Evolutionary conservation across 2,797 vertebrate genomes (phyloP).

Genomic region (Neosalanx taihuensis): DNA sequence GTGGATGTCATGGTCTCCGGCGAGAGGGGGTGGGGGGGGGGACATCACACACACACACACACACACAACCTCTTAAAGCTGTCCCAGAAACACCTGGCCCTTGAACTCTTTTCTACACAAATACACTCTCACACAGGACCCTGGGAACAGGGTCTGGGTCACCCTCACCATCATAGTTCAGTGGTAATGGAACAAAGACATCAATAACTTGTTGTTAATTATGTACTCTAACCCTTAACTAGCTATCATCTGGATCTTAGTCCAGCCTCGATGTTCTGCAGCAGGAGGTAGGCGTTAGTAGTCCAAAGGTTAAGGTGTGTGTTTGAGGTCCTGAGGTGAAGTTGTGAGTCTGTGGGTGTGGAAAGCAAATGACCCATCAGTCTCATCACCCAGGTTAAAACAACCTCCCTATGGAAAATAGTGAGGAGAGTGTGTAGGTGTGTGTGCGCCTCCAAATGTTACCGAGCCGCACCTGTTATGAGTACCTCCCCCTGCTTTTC

Average conservation of each 20-base stretch:
- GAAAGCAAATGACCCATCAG: slow-evolving; percentile 6
- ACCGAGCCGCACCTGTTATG: slow-evolving; percentile 55
- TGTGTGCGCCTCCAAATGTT: slow-evolving; percentile 56
- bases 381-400: slow-evolving; percentile 10
- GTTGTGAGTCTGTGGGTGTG: neutral
- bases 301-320: too few relatives aligned
- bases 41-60: neutral
- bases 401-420: slow-evolving; percentile 52
- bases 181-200: neutral
- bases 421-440: slow-evolving; percentile 41
- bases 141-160: neutral
- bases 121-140: neutral
- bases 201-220: neutral
- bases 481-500: slow-evolving; percentile 47
- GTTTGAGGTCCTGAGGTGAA: neutral
- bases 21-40: too few relatives aligned
- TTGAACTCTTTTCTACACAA: neutral
- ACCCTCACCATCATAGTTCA: neutral
- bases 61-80: neutral
- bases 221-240: neutral
- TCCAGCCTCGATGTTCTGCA: neutral
- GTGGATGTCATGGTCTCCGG: neutral
- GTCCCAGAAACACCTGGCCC: neutral
- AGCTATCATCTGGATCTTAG: neutral
- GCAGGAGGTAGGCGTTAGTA: neutral